phyloP scores from a whole-genome alignment of 1,140 invertebrate species.

The Bombus huntii region DNA sequence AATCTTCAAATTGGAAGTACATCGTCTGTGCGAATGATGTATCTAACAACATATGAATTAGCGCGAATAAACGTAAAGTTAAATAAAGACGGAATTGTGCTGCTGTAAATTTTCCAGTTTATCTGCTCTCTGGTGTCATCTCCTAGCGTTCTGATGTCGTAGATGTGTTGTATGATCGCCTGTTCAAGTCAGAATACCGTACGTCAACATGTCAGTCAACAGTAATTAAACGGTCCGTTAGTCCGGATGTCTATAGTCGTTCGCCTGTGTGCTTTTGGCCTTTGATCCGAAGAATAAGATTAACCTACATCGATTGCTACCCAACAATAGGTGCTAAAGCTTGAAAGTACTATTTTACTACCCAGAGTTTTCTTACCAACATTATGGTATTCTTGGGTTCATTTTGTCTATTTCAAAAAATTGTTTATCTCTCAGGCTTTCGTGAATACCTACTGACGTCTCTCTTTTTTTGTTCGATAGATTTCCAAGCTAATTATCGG shows the following conservation, averaged over 20 bases:
- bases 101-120: not conserved
- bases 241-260: not conserved
- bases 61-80: not conserved
- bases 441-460: too few relatives aligned
- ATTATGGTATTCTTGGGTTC: not conserved
- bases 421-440: too few relatives aligned
- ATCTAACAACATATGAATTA: not conserved
- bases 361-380: not conserved
- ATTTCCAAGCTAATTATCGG: too few relatives aligned
- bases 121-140: too few relatives aligned
- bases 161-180: not conserved
- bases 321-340: not conserved
- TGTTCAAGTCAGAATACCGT: not conserved
- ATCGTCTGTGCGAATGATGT: not conserved
- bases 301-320: not conserved
- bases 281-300: not conserved
- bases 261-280: not conserved
- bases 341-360: not conserved
- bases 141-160: not conserved
- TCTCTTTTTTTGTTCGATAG: too few relatives aligned
- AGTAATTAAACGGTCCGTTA: not conserved
- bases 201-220: not conserved
- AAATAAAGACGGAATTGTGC: not conserved
- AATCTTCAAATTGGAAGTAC: not conserved
- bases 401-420: not conserved